Percentiles rank a stretch among this genome's conserved stretches.
Conservation (phyloP, 2,113 vertebrate genomes). For the Bostrychus sinensis region DNA sequence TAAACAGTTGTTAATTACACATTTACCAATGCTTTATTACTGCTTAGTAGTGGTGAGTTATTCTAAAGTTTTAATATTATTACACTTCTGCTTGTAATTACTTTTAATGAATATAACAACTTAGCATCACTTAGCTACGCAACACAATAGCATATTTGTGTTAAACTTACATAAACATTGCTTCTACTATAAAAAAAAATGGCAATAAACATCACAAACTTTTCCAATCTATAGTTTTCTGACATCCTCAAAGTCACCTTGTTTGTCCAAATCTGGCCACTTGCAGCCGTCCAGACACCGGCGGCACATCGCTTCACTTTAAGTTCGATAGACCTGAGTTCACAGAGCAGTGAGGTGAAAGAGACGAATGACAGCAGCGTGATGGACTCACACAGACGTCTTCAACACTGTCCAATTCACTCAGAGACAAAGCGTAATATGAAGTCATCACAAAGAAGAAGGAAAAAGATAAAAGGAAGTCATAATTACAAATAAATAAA, state of each 20-base stretch:
- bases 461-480: too few species aligned
- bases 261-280: background rate
- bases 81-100: too few species aligned
- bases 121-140: too few species aligned
- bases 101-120: too few species aligned
- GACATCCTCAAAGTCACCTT: background rate
- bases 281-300: background rate
- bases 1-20: too few species aligned
- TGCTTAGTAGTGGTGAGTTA: too few species aligned
- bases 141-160: too few species aligned
- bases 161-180: too few species aligned
- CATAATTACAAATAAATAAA: too few species aligned
- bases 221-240: background rate
- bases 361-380: conserved; percentile 10
- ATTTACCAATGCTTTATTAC: too few species aligned
- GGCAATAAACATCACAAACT: background rate
- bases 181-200: background rate
- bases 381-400: background rate
- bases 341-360: conserved; percentile 5
- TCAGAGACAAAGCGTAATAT: background rate
- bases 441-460: background rate
- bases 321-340: background rate
- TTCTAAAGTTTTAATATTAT: too few species aligned
- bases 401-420: background rate
- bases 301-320: background rate